Base-by-base conservation (phyloP, 2,797 vertebrate species). In the Periophthalmus magnuspinnatus region DNA sequence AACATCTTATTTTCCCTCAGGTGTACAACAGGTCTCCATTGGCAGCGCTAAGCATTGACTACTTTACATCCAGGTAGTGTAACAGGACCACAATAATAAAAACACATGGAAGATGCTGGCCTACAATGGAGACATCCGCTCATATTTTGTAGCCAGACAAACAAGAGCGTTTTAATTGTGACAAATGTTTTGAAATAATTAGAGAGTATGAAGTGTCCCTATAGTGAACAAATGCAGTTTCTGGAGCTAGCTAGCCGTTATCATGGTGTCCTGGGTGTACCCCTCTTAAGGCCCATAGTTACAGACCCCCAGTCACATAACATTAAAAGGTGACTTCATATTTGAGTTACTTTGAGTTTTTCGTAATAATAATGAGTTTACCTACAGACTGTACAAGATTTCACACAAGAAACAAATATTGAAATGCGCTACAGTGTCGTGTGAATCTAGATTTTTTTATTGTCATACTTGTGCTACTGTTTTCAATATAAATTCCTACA, bases 391-490 rank as follows among this genome's bases (percentile, higher is more conserved):
- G 59, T 61, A 61, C 59, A 60, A 9, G 28, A 55, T 60, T 32
- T 21, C n/a, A 61, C 59, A 41, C 19, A 61, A 61, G 38, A 21
- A 61, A 61, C 59, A 61, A 38, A 61, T 61, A 22, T 13, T 41
- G 19, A 41, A 61, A 38, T 41, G 59, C 6, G 59, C 59, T 61
- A 61, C 59, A 61, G 59, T 61, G 59, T 10, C 19, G 36, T 61
- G 59, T 61, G 59, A 61, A 61, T 38, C 19, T 72, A 57, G 57
- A 67, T 52, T 84, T 24, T 84, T 24, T 77, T 75, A 76, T 77
- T 79, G 74, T 60, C 34, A 60, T 69, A 19, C 72, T 71, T 76
- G 63, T 66, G 68, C 69, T 76, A 71, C 67, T 19, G 24, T 64
- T 72, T 33, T 78, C 14, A 41, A 59, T 72, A 54, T 69, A 70